Evolutionary conservation across 2,888 invertebrate genomes (phyloP), one percentile per base, ranked within the genome.

Genomic region (Polymixis lichenea): DNA sequence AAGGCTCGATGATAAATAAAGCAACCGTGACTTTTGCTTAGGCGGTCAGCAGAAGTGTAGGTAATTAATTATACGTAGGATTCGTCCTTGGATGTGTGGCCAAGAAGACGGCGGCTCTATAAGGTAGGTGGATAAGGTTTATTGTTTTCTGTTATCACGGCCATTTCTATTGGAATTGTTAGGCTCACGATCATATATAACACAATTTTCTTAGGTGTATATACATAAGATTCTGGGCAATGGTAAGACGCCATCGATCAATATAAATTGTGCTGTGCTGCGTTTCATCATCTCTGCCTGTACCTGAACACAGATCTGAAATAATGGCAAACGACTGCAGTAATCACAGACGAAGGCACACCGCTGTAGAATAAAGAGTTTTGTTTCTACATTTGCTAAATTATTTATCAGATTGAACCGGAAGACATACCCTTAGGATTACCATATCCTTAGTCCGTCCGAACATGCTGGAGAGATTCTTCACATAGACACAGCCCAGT

Each of bases 21-120:
- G 68, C 43, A 49, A 71, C 68, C 82, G 76, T 88, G 81, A 73
- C 73, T 84, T 56, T 75, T 61, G 69, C 75, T 61, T 78, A 56
- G 72, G 22, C 70, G 82, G 72, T 77, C 71, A 74, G 82, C 65
- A 75, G 74, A 83, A 86, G 83, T 85, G 83, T 84, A 84, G 76
- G 85, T 85, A 85, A 88, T 90, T 90, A 90, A 89, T 90, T 88
- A 89, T 84, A 82, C 73, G 83, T 77, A 85, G 83, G 84, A 62
- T 67, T 78, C 64, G 69, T 53, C 53, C 71, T 78, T 75, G 62
- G 49, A 17, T 22, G 56, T 38, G 61, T 61, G 81, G 85, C 80
- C 61, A 78, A 4, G 11, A 28, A 75, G 66, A 65, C 5, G 2
- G 78, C 76, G 83, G 62, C 1, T 19, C 43, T 13, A 38, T 38